These are phyloP conservation scores for Coryphaenoides rupestris DNA, from an alignment of 2,113 vertebrate species.

Conservation along the genomic window DNA sequence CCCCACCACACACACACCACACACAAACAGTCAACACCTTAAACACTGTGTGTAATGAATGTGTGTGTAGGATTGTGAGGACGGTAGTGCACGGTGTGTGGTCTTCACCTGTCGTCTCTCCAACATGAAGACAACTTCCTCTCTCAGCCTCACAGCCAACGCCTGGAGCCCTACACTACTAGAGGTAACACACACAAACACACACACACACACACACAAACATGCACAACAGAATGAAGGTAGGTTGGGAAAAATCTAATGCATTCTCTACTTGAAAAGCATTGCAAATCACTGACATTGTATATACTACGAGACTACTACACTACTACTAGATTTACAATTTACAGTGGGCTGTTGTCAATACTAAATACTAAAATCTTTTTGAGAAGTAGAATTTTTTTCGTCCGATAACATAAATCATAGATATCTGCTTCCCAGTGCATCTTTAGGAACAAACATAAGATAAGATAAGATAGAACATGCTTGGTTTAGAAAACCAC, in stretches of 20 bases:
- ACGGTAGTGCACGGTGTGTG: conserved; percentile 70
- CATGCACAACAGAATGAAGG: background rate
- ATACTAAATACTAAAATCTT: no score
- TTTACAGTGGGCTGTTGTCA: no score
- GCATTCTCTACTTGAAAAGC: no score
- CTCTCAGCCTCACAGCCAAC: conserved; percentile 72
- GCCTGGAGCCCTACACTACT: conserved; percentile 93
- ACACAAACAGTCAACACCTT: background rate
- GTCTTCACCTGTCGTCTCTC: conserved; percentile 78
- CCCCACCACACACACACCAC: background rate
- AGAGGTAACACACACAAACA: conserved; percentile 72
- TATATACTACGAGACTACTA: no score
- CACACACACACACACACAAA: background rate
- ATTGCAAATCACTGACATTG: no score
- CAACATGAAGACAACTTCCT: conserved; percentile 58
- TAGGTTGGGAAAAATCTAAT: no score
- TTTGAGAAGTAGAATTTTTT: no score
- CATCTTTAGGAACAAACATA: no score
- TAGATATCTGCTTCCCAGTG: background rate
- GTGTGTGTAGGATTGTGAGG: conserved; percentile 65
- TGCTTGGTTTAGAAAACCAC: no score
- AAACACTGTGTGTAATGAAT: background rate
- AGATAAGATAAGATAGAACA: no score
- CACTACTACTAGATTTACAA: no score
- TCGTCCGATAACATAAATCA: conserved; percentile 4